phyloP scores from a whole-genome alignment of 2,113 vertebrate species.

The Elachura formosa region DNA sequence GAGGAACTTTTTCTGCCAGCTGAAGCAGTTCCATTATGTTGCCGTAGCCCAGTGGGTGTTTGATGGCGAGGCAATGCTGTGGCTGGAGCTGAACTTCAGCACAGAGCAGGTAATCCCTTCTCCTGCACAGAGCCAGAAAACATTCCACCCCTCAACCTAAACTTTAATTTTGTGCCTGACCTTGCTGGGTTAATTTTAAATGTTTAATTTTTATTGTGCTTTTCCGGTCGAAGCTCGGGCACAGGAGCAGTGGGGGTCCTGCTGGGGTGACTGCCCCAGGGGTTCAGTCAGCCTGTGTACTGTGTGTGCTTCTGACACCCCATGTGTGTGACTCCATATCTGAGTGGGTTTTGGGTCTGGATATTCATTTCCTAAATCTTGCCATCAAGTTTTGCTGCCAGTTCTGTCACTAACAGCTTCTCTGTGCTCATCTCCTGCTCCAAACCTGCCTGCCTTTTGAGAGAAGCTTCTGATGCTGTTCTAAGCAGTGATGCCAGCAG shows the following conservation, averaged over 20 bases:
- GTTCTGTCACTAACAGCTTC: background rate
- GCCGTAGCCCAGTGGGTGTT: constrained; percentile 47
- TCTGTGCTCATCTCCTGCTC: background rate
- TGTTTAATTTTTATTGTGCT: too few species aligned
- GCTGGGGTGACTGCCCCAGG: background rate
- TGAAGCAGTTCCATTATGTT: constrained; percentile 74
- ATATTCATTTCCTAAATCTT: background rate
- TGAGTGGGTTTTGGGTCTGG: background rate
- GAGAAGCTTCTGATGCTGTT: background rate
- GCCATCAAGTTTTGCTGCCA: background rate
- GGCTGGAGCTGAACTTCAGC: constrained; percentile 58
- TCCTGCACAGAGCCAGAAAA: too few species aligned
- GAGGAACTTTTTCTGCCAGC: constrained; percentile 71
- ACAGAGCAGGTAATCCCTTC: constrained; percentile 65
- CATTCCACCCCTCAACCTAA: background rate
- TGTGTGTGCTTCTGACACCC: background rate
- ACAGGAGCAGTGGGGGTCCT: background rate
- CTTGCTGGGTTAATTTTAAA: background rate
- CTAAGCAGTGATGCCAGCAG: background rate
- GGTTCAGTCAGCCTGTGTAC: background rate
- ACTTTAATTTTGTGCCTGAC: background rate
- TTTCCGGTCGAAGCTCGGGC: background rate
- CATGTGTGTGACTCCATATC: accelerated
- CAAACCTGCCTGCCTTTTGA: background rate
- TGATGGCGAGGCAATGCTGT: background rate